These are phyloP conservation scores for Poecilia latipinna DNA, from an alignment of 2,113 vertebrate genomes.

Conservation along the genomic window DNA sequence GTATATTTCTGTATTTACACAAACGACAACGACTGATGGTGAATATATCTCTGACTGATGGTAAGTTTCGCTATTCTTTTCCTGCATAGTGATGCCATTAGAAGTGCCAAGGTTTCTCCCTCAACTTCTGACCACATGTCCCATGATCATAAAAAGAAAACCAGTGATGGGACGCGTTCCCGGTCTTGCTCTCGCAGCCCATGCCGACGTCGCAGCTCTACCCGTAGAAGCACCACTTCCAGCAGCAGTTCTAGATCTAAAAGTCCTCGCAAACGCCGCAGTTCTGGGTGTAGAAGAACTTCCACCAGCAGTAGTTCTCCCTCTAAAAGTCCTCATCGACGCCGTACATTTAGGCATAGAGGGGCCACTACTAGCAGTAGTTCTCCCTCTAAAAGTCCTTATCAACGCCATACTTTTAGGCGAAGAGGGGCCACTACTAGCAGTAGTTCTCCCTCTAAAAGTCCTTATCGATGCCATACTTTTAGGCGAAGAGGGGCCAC, in stretches of 20 bases:
- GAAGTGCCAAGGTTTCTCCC: neutral
- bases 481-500: neutral
- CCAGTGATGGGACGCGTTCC: neutral
- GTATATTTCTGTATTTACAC: neutral
- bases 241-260: neutral
- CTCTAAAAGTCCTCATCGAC: neutral
- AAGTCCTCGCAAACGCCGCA: neutral
- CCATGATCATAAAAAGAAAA: neutral
- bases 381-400: neutral
- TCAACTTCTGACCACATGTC: neutral
- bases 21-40: too few relatives aligned
- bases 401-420: rapidly evolving
- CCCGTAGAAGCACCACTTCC: neutral
- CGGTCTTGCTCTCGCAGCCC: neutral
- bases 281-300: neutral
- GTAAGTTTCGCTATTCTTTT: neutral
- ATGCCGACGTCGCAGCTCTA: neutral
- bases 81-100: neutral
- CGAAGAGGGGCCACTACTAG: neutral
- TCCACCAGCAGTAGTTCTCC: neutral
- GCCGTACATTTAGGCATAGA: neutral
- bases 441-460: neutral
- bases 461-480: neutral
- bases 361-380: neutral
- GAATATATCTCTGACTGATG: neutral